phyloP scores from a whole-genome alignment of 1,140 invertebrate genomes.

The Drosophila sproati region DNA sequence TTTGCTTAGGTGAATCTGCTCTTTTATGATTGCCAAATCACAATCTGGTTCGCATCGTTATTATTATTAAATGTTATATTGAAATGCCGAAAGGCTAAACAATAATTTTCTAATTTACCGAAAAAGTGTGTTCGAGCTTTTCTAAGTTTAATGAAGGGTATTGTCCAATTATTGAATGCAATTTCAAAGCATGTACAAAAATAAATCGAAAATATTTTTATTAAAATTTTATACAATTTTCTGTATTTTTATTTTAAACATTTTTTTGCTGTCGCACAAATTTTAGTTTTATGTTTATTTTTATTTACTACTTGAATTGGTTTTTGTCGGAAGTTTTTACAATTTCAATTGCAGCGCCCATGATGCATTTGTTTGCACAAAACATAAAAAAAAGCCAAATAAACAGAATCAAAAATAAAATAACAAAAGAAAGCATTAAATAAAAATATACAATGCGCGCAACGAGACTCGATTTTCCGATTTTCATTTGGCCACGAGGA shows the following conservation, averaged over 20 bases:
- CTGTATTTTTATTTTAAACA: conserved; percentile 22
- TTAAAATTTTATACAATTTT: conserved; percentile 55
- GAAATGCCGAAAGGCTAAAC: too few relatives aligned
- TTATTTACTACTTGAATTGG: conserved; percentile 48
- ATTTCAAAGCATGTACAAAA: conserved; percentile 2
- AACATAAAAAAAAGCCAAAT: conserved; percentile 34
- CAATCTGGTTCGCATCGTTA: too few relatives aligned
- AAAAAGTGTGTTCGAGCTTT: too few relatives aligned
- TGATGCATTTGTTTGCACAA: conserved; percentile 34
- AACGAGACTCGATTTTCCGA: conserved; percentile 52
- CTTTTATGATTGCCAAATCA: conserved; percentile 3
- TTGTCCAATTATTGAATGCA: background rate
- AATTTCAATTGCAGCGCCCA: conserved; percentile 34
- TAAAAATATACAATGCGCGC: conserved; percentile 48
- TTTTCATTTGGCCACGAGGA: conserved; percentile 14
- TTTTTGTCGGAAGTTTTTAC: conserved; percentile 38
- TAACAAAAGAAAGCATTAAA: conserved; percentile 26
- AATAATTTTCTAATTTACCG: too few relatives aligned
- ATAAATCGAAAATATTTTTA: conserved; percentile 47
- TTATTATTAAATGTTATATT: too few relatives aligned
- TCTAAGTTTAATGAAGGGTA: too few relatives aligned
- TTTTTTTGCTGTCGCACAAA: conserved; percentile 16
- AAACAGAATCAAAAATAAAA: conserved; percentile 29
- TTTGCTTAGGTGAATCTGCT: conserved; percentile 21
- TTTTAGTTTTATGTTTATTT: conserved; percentile 41